Conservation (phyloP, 2,888 invertebrate species). For the Lasioglossum zephyrum region DNA sequence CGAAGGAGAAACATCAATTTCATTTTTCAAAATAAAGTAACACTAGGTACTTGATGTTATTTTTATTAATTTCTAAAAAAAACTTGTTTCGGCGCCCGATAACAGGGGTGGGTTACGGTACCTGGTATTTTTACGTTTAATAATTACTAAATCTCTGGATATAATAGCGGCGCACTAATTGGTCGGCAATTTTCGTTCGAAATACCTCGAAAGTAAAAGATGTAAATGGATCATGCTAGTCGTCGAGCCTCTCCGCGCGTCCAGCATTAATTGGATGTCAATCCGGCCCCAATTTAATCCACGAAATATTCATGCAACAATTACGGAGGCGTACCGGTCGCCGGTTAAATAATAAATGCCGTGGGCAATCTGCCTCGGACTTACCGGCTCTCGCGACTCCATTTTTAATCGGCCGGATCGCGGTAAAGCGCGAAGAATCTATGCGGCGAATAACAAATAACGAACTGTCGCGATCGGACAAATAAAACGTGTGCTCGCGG, state of each 20-base stretch:
- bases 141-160: too few relatives aligned
- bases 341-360: not conserved
- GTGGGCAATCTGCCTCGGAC: not conserved
- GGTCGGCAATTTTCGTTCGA: not conserved
- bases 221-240: not conserved
- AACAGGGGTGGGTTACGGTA: too few relatives aligned
- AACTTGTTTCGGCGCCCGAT: too few relatives aligned
- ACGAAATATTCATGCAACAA: conserved; percentile 21
- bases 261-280: conserved; percentile 4
- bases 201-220: not conserved
- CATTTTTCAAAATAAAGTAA: too few relatives aligned
- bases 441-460: not conserved
- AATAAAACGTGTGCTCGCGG: not conserved
- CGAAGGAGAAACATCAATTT: too few relatives aligned
- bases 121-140: too few relatives aligned
- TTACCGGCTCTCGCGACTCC: not conserved
- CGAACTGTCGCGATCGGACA: not conserved
- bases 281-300: not conserved
- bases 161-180: not conserved
- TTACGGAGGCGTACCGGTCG: not conserved
- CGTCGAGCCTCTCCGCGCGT: not conserved
- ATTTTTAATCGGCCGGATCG: not conserved
- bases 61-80: too few relatives aligned
- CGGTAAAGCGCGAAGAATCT: not conserved
- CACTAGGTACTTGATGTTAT: too few relatives aligned